These are phyloP conservation scores for Enteromius trimaculatus DNA, from an alignment of 2,797 vertebrate species.

Conservation along the genomic window DNA sequence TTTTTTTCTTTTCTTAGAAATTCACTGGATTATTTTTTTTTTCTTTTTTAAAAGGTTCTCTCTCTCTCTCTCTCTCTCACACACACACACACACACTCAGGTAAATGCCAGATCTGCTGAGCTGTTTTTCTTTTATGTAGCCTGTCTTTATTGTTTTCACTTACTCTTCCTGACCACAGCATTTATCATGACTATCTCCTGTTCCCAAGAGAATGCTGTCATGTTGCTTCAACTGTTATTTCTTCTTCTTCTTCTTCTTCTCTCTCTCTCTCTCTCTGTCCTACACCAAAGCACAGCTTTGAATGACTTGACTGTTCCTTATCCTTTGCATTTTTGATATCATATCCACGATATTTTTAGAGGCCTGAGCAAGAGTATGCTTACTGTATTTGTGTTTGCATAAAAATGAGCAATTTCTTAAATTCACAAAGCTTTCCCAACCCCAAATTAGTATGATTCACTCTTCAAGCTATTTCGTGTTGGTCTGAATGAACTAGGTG, in stretches of 20 bases:
- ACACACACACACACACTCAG: neutral
- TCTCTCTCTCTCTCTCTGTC: too few species aligned
- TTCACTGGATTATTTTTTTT: too few species aligned
- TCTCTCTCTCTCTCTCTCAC: too few species aligned
- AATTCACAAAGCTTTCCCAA: neutral
- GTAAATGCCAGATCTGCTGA: constrained; percentile 20
- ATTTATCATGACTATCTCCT: constrained; percentile 38
- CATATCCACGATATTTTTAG: neutral
- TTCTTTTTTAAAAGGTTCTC: neutral
- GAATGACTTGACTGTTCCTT: neutral
- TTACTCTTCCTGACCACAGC: constrained; percentile 3
- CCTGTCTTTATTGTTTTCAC: constrained; percentile 18
- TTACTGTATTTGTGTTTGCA: neutral
- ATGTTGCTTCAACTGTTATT: constrained; percentile 19
- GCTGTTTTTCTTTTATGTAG: constrained; percentile 29
- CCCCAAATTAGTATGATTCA: too few species aligned
- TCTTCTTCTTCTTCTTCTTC: neutral
- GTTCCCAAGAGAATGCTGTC: constrained; percentile 19
- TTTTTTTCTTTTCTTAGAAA: too few species aligned
- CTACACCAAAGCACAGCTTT: neutral
- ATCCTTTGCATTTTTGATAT: neutral
- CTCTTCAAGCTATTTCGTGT: too few species aligned
- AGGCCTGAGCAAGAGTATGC: neutral
- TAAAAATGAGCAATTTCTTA: neutral
- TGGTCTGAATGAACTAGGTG: too few species aligned